Percentiles rank a stretch among this genome's conserved stretches.
Conservation (phyloP, 2,797 vertebrate genomes). For the Gadopsis marmoratus region DNA sequence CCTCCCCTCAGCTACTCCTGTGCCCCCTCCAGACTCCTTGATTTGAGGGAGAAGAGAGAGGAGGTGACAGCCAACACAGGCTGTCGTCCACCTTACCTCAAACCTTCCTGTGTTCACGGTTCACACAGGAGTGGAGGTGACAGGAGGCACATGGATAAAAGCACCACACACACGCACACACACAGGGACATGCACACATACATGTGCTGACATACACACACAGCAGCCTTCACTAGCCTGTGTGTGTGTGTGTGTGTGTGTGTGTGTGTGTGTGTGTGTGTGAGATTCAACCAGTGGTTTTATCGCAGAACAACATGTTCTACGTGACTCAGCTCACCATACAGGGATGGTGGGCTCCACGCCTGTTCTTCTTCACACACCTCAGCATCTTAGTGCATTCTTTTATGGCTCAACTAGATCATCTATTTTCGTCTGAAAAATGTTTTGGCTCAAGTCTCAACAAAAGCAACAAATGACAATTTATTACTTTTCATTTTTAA, state of each 20-base stretch:
- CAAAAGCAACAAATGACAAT: background rate
- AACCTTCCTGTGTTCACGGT: slow-evolving; percentile 69
- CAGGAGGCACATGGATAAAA: slow-evolving; percentile 66
- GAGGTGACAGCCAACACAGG: slow-evolving; percentile 76
- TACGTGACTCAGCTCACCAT: slow-evolving; percentile 36
- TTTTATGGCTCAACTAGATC: slow-evolving; percentile 20
- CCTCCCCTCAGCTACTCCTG: slow-evolving; percentile 4
- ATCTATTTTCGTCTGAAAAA: slow-evolving; percentile 5
- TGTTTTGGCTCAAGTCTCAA: background rate
- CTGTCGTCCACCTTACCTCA: slow-evolving; percentile 71
- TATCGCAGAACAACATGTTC: slow-evolving; percentile 49
- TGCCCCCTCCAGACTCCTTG: slow-evolving; percentile 41
- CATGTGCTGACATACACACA: slow-evolving; percentile 18
- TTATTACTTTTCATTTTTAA: background rate
- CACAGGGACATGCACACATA: slow-evolving; percentile 8
- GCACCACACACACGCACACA: slow-evolving; percentile 10
- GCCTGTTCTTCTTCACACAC: slow-evolving; percentile 22
- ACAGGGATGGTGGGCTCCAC: slow-evolving; percentile 7
- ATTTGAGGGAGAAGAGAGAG: slow-evolving; percentile 71
- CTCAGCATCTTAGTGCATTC: background rate
- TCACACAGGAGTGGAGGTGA: slow-evolving; percentile 70
- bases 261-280: slow-evolving; percentile 9
- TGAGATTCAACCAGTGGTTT: slow-evolving; percentile 48
- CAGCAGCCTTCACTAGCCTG: slow-evolving; percentile 67
- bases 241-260: slow-evolving; percentile 16